Base-by-base conservation (phyloP, 2,113 vertebrate species). In the Elachura formosa region DNA sequence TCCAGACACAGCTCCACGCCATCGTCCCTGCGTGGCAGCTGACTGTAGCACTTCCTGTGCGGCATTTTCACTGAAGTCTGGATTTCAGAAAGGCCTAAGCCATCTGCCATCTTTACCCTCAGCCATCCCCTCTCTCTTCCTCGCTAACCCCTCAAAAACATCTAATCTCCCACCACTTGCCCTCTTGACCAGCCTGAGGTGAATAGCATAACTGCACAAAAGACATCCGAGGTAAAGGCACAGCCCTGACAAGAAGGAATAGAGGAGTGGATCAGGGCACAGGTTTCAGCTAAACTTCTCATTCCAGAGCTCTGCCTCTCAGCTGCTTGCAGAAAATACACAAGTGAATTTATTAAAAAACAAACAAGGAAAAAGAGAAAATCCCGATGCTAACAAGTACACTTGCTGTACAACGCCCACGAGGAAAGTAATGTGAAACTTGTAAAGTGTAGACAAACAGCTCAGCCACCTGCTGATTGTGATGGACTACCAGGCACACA, bases 11-110 rank as follows among this genome's bases (percentile, higher is more conserved):
- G 16, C 19, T 41, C 13, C 1, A 0, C 43, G 17, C 18, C 17
- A 20, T 40, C 24, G 26, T 67, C 24, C 29, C 13, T 1, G 0
- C 0, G 0, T 36, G 16, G 14, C 0, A 0, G 18, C 26, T 87
- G 45, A 58, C 14, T n/a, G 46, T 3, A 1, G 5, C 1, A 5
- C 18, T 43, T 13, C 11, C 28, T 14, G 21, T 0, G 0, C 0
- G 1, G 26, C 16, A 31, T 83, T 92, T 92, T 83, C 31, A 36
- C 24, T 3, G 2, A 56, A 10, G 26, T 48, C 10, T 58, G 58
- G 12, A 40, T 87, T 91, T 93, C 84, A 75, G 51, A 56, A 12
- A 59, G 13, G 40, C 11, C 85, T 68, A 75, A 62, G 11, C 1
- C 33, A 19, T 28, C 22, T 87, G n/a, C n/a, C n/a, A n/a, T n/a